Base-by-base conservation (phyloP, 2,113 vertebrate species). In the Xyrauchen texanus region DNA sequence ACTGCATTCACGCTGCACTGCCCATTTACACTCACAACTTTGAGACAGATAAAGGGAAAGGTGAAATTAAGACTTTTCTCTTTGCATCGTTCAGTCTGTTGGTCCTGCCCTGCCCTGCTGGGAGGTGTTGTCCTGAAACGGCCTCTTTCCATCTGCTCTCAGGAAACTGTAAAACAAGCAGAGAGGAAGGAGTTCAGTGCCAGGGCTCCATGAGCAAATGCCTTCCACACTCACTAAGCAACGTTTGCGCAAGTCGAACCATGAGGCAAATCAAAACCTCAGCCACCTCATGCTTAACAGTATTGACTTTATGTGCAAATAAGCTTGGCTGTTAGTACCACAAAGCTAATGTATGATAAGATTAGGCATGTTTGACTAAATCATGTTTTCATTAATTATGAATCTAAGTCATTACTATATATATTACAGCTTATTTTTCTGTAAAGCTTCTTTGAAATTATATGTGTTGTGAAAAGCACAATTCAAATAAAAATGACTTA, bases 131-230 rank as follows among this genome's bases (percentile, higher is more conserved):
- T 34, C 21, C 21, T 34, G 21, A 34, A 34, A 34, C 21, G 21
- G 68, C 55, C 49, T 79, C 53, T 58, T 60, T 82, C 77, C 81
- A 85, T 87, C 82, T 87, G 85, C 73, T 86, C 83, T 86, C 76
- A 80, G 83, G 77, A 81, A 84, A 75, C 82, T 55, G 55, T 60
- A 46, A 70, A 74, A 68, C 15, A 75, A 44, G 10, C 60, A 3
- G 71, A 72, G 52, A 63, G 76, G 79, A 81, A 79, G 75, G 34
- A 13, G n/a, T 16, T 9, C 61, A 61, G 21, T 64, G 64, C 78
- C 64, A 77, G 44, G 60, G 52, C 58, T 65, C 68, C 15, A 61
- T 62, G 61, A 82, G 70, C 76, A 79, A 71, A 81, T 63, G 57
- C 60, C n/a, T 21, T 83, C 44, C 65, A 60, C 62, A 52, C 55